These are phyloP conservation scores for Threskiornis aethiopicus DNA, from an alignment of 2,797 vertebrate species.

Conservation along the genomic window DNA sequence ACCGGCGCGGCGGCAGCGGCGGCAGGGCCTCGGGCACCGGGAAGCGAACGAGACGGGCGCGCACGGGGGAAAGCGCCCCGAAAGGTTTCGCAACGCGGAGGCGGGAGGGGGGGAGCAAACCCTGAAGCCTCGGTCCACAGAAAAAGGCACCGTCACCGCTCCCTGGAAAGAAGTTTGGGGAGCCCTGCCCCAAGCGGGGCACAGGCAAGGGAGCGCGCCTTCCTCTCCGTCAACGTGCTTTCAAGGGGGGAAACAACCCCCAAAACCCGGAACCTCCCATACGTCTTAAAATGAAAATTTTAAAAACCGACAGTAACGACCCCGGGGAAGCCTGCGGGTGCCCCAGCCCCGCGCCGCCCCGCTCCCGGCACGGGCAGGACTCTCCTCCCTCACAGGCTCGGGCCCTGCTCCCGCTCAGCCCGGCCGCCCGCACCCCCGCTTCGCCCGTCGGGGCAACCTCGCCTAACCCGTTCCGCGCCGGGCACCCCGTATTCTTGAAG, in stretches of 20 bases:
- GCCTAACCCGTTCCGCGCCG: too few species aligned
- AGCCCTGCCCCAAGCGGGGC: neutral
- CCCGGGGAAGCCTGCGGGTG: neutral
- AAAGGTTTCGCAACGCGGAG: slow-evolving; percentile 16
- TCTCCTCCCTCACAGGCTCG: neutral
- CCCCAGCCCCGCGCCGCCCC: neutral
- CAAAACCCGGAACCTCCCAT: neutral
- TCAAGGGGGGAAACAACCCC: neutral
- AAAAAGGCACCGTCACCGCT: neutral
- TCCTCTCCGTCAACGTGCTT: neutral
- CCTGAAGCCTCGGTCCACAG: neutral
- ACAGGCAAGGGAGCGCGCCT: neutral
- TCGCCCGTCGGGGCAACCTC: too few species aligned
- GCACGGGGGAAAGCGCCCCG: neutral
- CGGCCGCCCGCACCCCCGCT: neutral
- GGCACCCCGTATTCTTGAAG: too few species aligned
- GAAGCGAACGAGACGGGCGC: neutral
- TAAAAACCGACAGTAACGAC: fast-evolving
- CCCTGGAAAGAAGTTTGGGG: neutral
- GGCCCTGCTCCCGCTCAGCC: neutral
- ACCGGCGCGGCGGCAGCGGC: neutral
- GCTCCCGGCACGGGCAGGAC: neutral
- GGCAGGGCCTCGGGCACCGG: neutral
- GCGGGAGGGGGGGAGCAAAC: neutral
- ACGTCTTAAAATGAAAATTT: neutral